Base-by-base conservation (phyloP, 2,888 invertebrate genomes). In the Neoaliturus tenellus region DNA sequence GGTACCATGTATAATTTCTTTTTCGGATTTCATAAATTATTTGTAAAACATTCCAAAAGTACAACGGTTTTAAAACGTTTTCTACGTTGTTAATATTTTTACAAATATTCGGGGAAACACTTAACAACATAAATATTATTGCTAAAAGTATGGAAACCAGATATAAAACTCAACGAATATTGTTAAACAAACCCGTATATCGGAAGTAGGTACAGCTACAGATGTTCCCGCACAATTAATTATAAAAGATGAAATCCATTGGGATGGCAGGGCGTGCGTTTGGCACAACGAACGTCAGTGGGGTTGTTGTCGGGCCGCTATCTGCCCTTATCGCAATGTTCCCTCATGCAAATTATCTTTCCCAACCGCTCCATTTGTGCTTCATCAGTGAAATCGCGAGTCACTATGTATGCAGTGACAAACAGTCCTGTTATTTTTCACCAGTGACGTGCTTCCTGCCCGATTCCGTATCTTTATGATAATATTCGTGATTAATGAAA, bases 321-420 rank as follows among this genome's bases (percentile, higher is more conserved):
- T 62, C 62, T 62, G 12, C 12, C 28, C 14, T 25, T 62, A 62
- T 62, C 62, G 5, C 31, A 28, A 14, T 62, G 62, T 20, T 62
- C 62, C 62, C 62, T 62, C 62, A 62, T 62, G 62, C 62, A 62
- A 62, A 62, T 62, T 62, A 62, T 62, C 62, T 28, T 62, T 23
- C 31, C 8, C 62, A 62, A 25, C 62, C 62, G 62, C 62, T 62
- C 62, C 62, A 62, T 62, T 62, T 62, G 62, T 62, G 62, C 4
- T 31, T 62, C 62, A 62, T 62, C 62, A 62, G 62, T 62, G 28
- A 28, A 62, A 62, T 62, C 28, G 62, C 14, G 62, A 62, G 62
- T 62, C 31, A 14, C 55, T 23, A 25, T 25, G 55, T 55, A 5
- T 25, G 55, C 62, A 62, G 62, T 62, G 62, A 62, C 62, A 62